Percentiles rank a stretch among this genome's conserved stretches.
Evolutionary conservation across 53 echinoderm and acorn worm species (phyloP).

Genomic region (Astropecten irregularis): DNA sequence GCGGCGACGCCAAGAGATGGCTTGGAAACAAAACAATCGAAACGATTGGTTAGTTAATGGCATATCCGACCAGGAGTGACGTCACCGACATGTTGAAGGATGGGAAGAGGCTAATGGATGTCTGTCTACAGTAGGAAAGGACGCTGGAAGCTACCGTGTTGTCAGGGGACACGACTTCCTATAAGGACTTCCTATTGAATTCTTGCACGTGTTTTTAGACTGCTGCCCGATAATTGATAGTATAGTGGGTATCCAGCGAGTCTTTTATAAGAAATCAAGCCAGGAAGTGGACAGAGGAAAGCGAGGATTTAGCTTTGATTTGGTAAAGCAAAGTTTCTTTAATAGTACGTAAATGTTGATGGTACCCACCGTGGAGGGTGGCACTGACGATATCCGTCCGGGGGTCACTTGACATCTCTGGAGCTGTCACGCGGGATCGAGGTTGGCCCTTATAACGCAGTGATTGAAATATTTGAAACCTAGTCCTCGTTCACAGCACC

Average conservation of each 20-base stretch:
- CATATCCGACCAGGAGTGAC: too few relatives aligned
- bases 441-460: background rate
- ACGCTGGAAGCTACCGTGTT: conserved; percentile 10
- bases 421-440: conserved; percentile 12
- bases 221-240: background rate
- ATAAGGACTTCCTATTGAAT: background rate
- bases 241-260: too few relatives aligned
- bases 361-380: background rate
- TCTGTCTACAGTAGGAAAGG: conserved; percentile 43
- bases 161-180: conserved; percentile 51
- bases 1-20: too few relatives aligned
- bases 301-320: conserved; percentile 10
- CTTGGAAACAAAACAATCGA: too few relatives aligned
- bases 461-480: background rate
- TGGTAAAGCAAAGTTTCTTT: background rate
- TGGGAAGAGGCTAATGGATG: too few relatives aligned
- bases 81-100: too few relatives aligned
- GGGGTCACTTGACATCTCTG: background rate
- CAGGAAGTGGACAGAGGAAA: conserved; percentile 19
- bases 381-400: background rate
- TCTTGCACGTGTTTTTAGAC: conserved; percentile 19
- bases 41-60: too few relatives aligned
- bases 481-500: background rate
- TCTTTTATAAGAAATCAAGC: background rate
- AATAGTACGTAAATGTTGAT: conserved; percentile 26